These are phyloP conservation scores for Alosa alosa DNA, from an alignment of 2,113 vertebrate genomes.

Conservation along the genomic window DNA sequence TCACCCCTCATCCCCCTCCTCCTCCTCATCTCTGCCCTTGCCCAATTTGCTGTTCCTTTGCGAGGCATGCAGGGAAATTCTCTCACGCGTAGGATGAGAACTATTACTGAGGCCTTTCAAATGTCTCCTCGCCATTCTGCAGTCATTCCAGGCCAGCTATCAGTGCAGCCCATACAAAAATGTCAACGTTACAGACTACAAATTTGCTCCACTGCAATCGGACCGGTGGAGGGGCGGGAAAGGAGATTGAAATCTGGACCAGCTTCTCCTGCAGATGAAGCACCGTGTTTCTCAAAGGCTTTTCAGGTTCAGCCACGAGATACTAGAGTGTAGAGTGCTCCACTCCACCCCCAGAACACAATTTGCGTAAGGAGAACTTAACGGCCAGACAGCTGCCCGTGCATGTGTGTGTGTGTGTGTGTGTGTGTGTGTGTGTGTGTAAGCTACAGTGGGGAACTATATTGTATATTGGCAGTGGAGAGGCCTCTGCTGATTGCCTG, in stretches of 20 bases:
- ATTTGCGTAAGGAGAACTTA: constrained; percentile 68
- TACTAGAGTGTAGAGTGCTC: constrained; percentile 52
- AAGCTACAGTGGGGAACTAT: constrained; percentile 5
- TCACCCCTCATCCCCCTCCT: constrained; percentile 3
- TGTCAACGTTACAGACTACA: constrained; percentile 7
- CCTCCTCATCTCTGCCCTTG: constrained; percentile 36
- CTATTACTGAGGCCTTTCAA: constrained; percentile 43
- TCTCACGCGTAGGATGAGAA: constrained; percentile 36
- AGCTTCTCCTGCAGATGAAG: constrained; percentile 22
- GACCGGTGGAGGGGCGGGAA: neutral
- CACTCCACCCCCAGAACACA: constrained; percentile 51
- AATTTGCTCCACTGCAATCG: constrained; percentile 26
- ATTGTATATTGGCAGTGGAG: constrained; percentile 16
- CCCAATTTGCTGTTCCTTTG: constrained; percentile 12
- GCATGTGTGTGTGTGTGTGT: constrained; percentile 52
- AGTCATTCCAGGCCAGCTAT: neutral
- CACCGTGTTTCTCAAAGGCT: constrained; percentile 16
- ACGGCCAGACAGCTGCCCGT: constrained; percentile 53
- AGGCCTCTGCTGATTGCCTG: constrained; percentile 58
- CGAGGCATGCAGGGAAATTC: constrained; percentile 32
- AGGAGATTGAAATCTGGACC: constrained; percentile 40
- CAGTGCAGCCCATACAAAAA: constrained; percentile 23
- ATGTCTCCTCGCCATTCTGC: constrained; percentile 39
- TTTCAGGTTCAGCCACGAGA: constrained; percentile 51
- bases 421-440: neutral